Base-by-base conservation (phyloP, 2,797 vertebrate genomes). In the Austrolebias charrua region DNA sequence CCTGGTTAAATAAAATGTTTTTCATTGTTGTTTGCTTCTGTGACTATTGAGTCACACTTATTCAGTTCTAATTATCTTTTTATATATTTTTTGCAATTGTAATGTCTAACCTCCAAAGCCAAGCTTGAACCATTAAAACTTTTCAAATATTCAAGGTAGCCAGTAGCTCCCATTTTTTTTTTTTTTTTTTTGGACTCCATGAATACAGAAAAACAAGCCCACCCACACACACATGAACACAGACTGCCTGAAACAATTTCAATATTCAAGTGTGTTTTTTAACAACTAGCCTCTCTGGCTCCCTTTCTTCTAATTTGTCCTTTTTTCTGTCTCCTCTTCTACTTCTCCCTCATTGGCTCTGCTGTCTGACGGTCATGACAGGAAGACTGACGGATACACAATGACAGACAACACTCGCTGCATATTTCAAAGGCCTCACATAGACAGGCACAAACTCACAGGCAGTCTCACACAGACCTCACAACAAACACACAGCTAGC, bases 321-420 rank as follows among this genome's bases (percentile, higher is more conserved):
- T 70, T 52, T 72, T 62, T 68, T 66, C 35, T 14, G 0, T 66
- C 53, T 55, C 65, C 42, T 73, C 75, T 64, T 56, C 68, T 57
- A 59, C 72, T 77, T 68, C 61, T 69, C 71, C 81, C 62, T 71
- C 55, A 43, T 62, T 55, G 48, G 55, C 71, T 63, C 53, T 18
- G 18, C 70, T 66, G 68, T 80, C 70, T 65, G 77, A 78, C 62
- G 49, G 68, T 63, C 60, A 12, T 78, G 82, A 80, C 81, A 79
- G 68, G 62, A 76, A 81, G 83, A 81, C 75, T 82, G 85, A 88
- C 60, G 46, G 71, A 78, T 71, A 55, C 81, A 87, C 75, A 83
- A 76, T 81, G 78, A 81, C 72, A 87, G 65, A 76, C 72, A 81
- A 62, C 58, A 63, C 69, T 73, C 75, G 82, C 58, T 69, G 78